Conservation (phyloP, 64 coral and sea anemone species). For the Porites australiensis region DNA sequence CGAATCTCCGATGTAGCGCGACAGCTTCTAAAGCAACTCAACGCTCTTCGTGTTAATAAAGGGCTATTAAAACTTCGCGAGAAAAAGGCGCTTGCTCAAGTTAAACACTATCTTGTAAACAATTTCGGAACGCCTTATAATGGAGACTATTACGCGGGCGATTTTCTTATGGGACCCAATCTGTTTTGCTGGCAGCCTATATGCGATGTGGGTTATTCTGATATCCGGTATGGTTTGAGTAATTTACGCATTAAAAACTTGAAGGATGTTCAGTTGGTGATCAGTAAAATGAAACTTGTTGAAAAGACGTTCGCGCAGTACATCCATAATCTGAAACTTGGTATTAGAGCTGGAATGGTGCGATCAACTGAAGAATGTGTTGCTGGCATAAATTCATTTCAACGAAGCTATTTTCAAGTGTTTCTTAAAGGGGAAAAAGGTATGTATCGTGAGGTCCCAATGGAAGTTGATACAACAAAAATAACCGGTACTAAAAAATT, state of each 20-base stretch:
- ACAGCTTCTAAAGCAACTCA: slow-evolving; percentile 40
- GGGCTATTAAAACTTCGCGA: slow-evolving; percentile 81
- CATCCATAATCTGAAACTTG: slow-evolving; percentile 17
- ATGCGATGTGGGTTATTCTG: not conserved
- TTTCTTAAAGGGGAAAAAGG: not conserved
- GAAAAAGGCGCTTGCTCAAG: slow-evolving; percentile 80
- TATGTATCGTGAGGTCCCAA: not conserved
- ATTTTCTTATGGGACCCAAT: slow-evolving; percentile 79
- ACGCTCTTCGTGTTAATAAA: slow-evolving; percentile 30
- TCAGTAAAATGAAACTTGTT: slow-evolving; percentile 11
- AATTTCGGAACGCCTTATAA: slow-evolving; percentile 71
- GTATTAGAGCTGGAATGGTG: slow-evolving; percentile 58
- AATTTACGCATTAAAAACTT: not conserved
- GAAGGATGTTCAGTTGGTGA: slow-evolving; percentile 3
- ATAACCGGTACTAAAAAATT: no score
- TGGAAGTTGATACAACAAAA: no score
- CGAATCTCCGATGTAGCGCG: slow-evolving; percentile 69
- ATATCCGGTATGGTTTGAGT: slow-evolving; percentile 12
- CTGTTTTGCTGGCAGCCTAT: slow-evolving; percentile 76
- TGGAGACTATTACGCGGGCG: slow-evolving; percentile 79
- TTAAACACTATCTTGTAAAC: slow-evolving; percentile 72
- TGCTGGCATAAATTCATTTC: slow-evolving; percentile 31
- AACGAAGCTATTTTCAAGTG: slow-evolving; percentile 18
- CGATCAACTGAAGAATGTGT: slow-evolving; percentile 58
- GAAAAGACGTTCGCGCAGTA: slow-evolving; percentile 37